phyloP scores from a whole-genome alignment of 2,888 invertebrate species.

The Ichneumoninae sp. region DNA sequence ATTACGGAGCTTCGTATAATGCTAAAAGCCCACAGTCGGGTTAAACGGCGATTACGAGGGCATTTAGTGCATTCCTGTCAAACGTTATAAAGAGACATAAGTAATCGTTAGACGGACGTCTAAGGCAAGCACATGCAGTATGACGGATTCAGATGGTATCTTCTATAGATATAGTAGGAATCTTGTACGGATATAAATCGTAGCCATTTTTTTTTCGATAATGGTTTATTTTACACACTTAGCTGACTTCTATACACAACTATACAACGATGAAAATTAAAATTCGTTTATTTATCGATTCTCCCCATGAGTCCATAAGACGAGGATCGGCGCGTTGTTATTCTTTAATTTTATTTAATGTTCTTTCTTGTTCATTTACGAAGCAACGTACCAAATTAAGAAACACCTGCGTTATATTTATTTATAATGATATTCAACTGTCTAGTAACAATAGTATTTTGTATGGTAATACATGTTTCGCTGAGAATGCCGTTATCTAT shows the following conservation, averaged over 20 bases:
- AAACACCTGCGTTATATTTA: conserved; percentile 19
- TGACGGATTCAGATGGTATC: background rate
- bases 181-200: background rate
- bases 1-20: conserved; percentile 69
- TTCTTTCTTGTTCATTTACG: conserved; percentile 28
- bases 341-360: background rate
- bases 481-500: background rate
- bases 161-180: conserved; percentile 5
- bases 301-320: conserved; percentile 29
- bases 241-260: conserved; percentile 84
- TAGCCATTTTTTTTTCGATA: conserved; percentile 72
- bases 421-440: conserved; percentile 17
- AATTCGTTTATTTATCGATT: conserved; percentile 63
- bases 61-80: conserved; percentile 65
- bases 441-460: conserved; percentile 32
- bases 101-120: conserved; percentile 41
- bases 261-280: conserved; percentile 84
- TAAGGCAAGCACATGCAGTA: background rate
- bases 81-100: conserved; percentile 59
- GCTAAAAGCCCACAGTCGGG: conserved; percentile 69
- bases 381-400: conserved; percentile 34
- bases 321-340: conserved; percentile 13
- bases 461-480: conserved; percentile 2
- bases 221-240: conserved; percentile 84
- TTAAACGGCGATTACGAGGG: conserved; percentile 66